Percentiles rank a stretch among this genome's conserved stretches.
These are phyloP conservation scores for Cynodonichthys magdalenae DNA, from an alignment of 2,797 vertebrate genomes.

Conservation along the genomic window DNA sequence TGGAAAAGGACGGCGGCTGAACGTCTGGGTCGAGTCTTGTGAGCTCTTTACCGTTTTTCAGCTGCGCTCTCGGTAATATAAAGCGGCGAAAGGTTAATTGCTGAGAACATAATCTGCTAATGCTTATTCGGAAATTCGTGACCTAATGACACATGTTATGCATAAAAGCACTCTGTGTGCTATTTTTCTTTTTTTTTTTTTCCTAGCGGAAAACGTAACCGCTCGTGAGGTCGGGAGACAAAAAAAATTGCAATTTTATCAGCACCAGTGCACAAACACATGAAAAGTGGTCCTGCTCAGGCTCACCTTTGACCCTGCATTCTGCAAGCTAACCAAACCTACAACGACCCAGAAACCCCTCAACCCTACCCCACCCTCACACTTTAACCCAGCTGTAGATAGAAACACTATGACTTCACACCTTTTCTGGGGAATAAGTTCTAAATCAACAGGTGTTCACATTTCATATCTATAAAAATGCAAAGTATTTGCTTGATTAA, in stretches of 20 bases:
- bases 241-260: constrained; percentile 37
- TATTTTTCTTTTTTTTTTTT: constrained; percentile 42
- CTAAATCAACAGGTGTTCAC: not conserved
- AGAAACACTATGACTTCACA: not conserved
- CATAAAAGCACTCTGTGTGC: constrained; percentile 29
- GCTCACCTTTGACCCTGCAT: constrained; percentile 28
- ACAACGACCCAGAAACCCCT: not conserved
- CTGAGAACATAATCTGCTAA: constrained; percentile 27
- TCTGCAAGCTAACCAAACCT: not conserved
- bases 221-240: constrained; percentile 40
- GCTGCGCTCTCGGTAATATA: constrained; percentile 14
- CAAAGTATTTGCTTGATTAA: not conserved
- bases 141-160: constrained; percentile 49
- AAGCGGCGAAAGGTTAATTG: constrained; percentile 42
- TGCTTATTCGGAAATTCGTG: constrained; percentile 28
- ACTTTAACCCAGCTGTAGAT: not conserved
- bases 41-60: constrained; percentile 34
- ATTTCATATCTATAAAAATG: too few species aligned
- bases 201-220: constrained; percentile 26
- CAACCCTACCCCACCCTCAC: too few species aligned
- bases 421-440: not conserved
- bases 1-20: constrained; percentile 6
- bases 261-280: constrained; percentile 9
- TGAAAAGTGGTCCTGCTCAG: constrained; percentile 9
- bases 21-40: constrained; percentile 15